phyloP scores from a whole-genome alignment of 2,113 vertebrate species.

The Casuarius casuarius region DNA sequence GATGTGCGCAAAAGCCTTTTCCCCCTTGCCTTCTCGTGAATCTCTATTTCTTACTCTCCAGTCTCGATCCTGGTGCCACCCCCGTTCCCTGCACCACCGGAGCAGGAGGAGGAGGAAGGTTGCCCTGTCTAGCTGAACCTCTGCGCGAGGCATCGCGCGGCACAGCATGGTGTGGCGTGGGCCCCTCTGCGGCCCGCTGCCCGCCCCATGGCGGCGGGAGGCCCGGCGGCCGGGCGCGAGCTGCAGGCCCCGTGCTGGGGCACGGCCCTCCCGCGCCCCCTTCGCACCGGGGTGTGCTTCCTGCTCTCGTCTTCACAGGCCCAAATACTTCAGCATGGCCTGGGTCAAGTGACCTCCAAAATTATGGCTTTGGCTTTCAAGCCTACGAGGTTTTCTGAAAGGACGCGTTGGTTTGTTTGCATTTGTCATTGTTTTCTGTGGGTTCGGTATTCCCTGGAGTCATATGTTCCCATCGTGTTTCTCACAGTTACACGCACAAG shows the following conservation, averaged over 20 bases:
- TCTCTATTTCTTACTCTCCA: neutral
- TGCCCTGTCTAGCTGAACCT: neutral
- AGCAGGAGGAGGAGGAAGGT: neutral
- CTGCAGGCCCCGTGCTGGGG: neutral
- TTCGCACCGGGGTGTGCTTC: neutral
- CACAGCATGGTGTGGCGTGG: neutral
- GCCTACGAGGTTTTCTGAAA: neutral
- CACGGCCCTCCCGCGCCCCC: accelerated
- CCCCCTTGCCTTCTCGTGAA: neutral
- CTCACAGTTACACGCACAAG: neutral
- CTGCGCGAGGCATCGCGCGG: neutral
- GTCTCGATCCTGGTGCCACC: neutral
- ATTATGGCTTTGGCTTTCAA: neutral
- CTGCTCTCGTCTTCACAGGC: neutral
- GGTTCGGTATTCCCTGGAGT: neutral
- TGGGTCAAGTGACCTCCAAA: neutral
- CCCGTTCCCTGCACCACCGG: neutral
- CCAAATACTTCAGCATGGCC: neutral
- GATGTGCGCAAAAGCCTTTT: neutral
- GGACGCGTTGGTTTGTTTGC: neutral
- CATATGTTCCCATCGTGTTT: neutral
- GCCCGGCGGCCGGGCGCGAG: neutral
- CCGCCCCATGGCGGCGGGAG: neutral
- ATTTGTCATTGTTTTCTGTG: neutral
- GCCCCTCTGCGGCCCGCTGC: neutral